Evolutionary conservation across 37 sponge, comb jelly and placozoan species (phyloP), one percentile per base, ranked within the genome.

Genomic region (Lycopodina hypogea): DNA sequence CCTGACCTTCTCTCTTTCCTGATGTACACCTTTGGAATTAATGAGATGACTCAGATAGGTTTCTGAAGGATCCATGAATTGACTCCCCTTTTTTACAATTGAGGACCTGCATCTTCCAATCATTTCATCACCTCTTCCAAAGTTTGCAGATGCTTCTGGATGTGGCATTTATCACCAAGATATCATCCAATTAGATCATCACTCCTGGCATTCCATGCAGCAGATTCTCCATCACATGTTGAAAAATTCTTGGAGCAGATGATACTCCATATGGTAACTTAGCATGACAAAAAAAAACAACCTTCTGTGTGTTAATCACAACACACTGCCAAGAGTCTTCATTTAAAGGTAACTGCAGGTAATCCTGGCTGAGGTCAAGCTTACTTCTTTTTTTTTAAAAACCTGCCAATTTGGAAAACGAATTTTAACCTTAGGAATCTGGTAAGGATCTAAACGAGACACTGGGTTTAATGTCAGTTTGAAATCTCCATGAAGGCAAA

Each of bases 301-400:
- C 60, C 60, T 59, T 59, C 4, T 23, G 28, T 4, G 60, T n/a
- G 21, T 62, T n/a, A 26, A 62, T 62, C 26, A 62, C 67, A 34
- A 66, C 67, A 7, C 32, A 66, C 67, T 35, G 11, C 37, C 15
- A 6, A 7, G 67, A 66, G 3, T 66, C 67, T 26, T 66, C 15
- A 4, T 66, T 36, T 26, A 59, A 59, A 6, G n/a, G n/a, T 23
- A 59, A n/a, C n/a, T n/a, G n/a, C n/a, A n/a, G n/a, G n/a, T 62
- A 62, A 24, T 34, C 67, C 15, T 66, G 67, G 36, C 67, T 66
- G 33, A 66, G 67, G 67, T 75, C 76, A 4, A 75, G 24, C 24
- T 75, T 52, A 18, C 60, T 56, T 8, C 12, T 48, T 8, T 17
- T 30, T 9, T 56, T 56, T n/a, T n/a, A n/a, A 21, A 59, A 59